Evolutionary conservation across 2,113 vertebrate species (phyloP), one percentile per base, ranked within the genome.

Genomic region (Tympanuchus pallidicinctus): DNA sequence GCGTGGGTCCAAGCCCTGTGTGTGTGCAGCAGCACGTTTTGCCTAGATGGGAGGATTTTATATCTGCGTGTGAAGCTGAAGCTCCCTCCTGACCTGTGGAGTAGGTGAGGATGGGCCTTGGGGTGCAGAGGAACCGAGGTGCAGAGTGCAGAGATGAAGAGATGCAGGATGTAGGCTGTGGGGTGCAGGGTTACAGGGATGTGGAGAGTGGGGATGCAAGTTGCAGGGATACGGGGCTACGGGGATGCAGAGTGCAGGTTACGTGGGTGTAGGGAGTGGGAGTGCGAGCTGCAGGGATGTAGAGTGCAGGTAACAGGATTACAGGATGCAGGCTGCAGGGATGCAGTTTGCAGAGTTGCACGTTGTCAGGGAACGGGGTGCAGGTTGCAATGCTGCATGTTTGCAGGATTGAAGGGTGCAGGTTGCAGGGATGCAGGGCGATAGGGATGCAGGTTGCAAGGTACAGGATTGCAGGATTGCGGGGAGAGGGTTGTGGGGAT

Each of bases 11-110:
- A 0, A 24, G 67, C 2, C 6, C 4, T 13, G 21, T 50, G 48
- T 50, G 48, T 50, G 36, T 13, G 3, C 0, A 0, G 21, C 48
- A 38, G 47, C 43, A 0, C 0, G 3, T 5, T 1, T 30, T 10
- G 1, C 50, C 20, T 7, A 0, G 52, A 21, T 0, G 17, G 28
- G 40, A 42, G 24, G 47, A 20, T 32, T 52, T 12, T 2, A 11
- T 5, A 15, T 18, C 18, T 25, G 59, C 10, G 12, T 2, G 48
- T 47, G 34, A 60, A 80, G 20, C 1, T 10, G 32, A 34, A 80
- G 21, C 13, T 56, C 13, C 4, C 28, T 64, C 38, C 54, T 1
- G 2, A 17, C 0, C 1, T 3, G 36, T 0, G 0, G 12, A 8
- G 14, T 24, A 77, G n/a, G 3, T 57, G 7, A 5, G 20, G 18